phyloP scores from a whole-genome alignment of 1,140 invertebrate genomes.

The Drosophila virilis region DNA sequence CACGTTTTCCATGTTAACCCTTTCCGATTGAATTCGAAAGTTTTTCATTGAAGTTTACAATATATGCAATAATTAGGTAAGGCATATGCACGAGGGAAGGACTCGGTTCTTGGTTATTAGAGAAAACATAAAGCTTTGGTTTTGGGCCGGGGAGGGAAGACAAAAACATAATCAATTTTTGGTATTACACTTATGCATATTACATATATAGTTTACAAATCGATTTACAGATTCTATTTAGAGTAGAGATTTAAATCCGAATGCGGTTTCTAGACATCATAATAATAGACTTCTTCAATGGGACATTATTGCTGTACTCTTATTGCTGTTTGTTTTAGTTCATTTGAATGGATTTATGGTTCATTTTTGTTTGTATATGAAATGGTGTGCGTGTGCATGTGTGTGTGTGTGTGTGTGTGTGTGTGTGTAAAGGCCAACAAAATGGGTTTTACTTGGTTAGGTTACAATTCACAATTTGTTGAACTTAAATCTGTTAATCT shows the following conservation, averaged over 20 bases:
- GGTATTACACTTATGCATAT: slow-evolving; percentile 5
- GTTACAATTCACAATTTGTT: slow-evolving; percentile 63
- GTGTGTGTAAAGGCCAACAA: slow-evolving; percentile 36
- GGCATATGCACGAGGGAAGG: slow-evolving; percentile 70
- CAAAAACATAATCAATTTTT: slow-evolving; percentile 14
- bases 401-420: slow-evolving; percentile 33
- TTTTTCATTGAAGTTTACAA: slow-evolving; percentile 26
- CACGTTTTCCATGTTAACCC: slow-evolving; percentile 25
- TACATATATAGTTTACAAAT: slow-evolving; percentile 32
- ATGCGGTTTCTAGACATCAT: slow-evolving; percentile 27
- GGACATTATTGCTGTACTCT: slow-evolving; percentile 66
- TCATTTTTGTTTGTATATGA: slow-evolving; percentile 27
- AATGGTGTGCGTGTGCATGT: slow-evolving; percentile 25
- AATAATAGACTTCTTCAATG: slow-evolving; percentile 54
- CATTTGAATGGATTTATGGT: not conserved
- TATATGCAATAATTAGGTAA: slow-evolving; percentile 44
- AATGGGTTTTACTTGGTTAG: slow-evolving; percentile 42
- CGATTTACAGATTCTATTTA: not conserved
- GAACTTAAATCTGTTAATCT: slow-evolving; percentile 56
- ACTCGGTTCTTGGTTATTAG: slow-evolving; percentile 54
- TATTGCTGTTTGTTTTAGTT: slow-evolving; percentile 64
- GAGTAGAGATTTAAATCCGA: slow-evolving; percentile 17
- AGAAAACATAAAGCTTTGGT: slow-evolving; percentile 25
- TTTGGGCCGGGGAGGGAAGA: slow-evolving; percentile 49
- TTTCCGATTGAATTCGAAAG: slow-evolving; percentile 41